Conservation (phyloP, 2,113 vertebrate species). For the Melanerpes formicivorus region DNA sequence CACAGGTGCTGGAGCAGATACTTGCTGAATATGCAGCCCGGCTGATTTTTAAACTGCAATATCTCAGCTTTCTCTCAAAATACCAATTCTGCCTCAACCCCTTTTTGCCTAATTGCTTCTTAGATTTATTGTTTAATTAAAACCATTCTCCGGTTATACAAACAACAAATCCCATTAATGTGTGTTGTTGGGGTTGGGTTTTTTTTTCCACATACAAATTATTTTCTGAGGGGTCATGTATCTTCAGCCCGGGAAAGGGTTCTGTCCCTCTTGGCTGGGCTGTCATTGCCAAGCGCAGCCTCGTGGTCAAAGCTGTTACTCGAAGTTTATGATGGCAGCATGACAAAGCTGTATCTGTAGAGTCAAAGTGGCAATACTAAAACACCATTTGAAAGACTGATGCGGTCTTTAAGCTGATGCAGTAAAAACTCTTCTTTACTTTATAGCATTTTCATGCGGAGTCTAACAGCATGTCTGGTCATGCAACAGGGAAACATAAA, state of each 20-base stretch:
- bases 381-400: conserved; percentile 60
- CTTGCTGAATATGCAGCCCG: conserved; percentile 34
- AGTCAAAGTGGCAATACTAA: conserved; percentile 50
- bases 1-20: conserved; percentile 50
- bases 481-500: background rate
- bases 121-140: conserved; percentile 74
- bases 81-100: conserved; percentile 50
- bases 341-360: conserved; percentile 37
- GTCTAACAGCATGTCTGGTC: background rate
- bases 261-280: background rate
- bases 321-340: conserved; percentile 43
- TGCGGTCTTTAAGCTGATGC: conserved; percentile 17
- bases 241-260: conserved; percentile 33
- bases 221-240: conserved; percentile 24
- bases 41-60: conserved; percentile 52
- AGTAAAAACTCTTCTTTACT: conserved; percentile 25
- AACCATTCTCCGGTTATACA: conserved; percentile 48
- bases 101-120: conserved; percentile 67
- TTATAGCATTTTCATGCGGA: conserved; percentile 32
- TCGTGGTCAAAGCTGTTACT: conserved; percentile 17
- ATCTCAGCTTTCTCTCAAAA: conserved; percentile 64
- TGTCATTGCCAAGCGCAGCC: background rate
- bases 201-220: conserved; percentile 38
- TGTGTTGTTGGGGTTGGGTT: background rate
- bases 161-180: conserved; percentile 66